Conservation (phyloP, 2,113 vertebrate species). For the Cynocephalus volans region DNA sequence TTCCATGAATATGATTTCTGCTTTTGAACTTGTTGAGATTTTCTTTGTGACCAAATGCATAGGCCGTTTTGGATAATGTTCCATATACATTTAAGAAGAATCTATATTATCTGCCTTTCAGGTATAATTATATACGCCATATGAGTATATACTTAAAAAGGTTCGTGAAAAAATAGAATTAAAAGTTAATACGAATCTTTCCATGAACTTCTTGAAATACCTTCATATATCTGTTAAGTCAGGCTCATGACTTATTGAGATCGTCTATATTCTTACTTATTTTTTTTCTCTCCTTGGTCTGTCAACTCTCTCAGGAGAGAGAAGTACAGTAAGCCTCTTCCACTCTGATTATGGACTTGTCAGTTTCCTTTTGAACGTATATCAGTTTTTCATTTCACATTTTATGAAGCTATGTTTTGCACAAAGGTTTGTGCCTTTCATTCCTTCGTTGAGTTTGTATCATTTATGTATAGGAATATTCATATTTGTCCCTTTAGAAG, state of each 20-base stretch:
- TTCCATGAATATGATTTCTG: not conserved
- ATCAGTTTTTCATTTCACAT: not conserved
- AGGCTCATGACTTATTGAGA: not conserved
- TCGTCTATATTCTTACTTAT: not conserved
- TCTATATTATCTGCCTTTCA: not conserved
- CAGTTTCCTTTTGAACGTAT: not conserved
- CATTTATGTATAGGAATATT: constrained; percentile 8
- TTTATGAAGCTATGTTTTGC: not conserved
- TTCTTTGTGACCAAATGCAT: not conserved
- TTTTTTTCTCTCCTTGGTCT: not conserved
- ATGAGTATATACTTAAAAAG: no score
- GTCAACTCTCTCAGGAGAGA: not conserved
- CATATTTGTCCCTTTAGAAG: not conserved
- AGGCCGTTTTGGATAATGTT: not conserved
- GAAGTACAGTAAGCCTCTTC: not conserved
- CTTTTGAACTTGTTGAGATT: constrained; percentile 19
- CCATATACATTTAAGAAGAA: not conserved
- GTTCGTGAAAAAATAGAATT: no score
- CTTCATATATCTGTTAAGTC: not conserved
- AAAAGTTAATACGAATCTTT: no score
- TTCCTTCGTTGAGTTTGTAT: not conserved
- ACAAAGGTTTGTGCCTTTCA: not conserved
- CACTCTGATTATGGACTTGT: not conserved
- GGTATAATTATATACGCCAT: not conserved
- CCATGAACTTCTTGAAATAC: no score